These are phyloP conservation scores for Ametastegia equiseti DNA, from an alignment of 2,888 invertebrate species.

Conservation along the genomic window DNA sequence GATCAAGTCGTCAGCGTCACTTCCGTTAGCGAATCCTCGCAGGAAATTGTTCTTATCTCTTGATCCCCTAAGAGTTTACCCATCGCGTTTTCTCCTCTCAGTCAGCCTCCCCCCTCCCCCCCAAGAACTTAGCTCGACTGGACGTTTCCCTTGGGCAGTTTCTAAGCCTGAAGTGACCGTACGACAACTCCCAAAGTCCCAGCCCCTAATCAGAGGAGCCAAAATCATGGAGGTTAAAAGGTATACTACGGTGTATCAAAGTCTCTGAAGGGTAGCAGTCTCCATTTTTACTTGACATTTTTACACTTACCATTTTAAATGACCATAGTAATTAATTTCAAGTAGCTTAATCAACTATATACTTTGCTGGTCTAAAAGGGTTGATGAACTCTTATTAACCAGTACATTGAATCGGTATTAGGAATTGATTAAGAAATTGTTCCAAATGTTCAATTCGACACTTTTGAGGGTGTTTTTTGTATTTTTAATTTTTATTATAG, in stretches of 20 bases:
- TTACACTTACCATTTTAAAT: not conserved
- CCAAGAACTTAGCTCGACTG: not conserved
- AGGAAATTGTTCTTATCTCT: constrained; percentile 68
- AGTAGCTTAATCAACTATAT: not conserved
- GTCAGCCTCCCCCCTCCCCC: not conserved
- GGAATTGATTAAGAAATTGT: not conserved
- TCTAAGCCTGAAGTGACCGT: constrained; percentile 25
- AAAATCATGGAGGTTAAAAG: not conserved
- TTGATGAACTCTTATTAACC: not conserved
- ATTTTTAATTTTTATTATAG: not conserved
- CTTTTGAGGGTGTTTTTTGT: not conserved
- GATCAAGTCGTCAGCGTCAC: constrained; percentile 60
- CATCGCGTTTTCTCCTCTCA: constrained; percentile 56
- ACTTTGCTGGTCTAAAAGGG: not conserved
- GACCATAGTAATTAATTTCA: not conserved
- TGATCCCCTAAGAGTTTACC: constrained; percentile 66
- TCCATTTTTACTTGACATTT: not conserved
- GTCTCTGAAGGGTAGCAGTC: not conserved
- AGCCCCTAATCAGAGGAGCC: not conserved
- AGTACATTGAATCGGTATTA: not conserved
- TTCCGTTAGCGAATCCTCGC: constrained; percentile 60
- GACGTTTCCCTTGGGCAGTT: constrained; percentile 28
- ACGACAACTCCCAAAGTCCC: constrained; percentile 12
- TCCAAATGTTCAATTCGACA: not conserved
- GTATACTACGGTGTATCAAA: not conserved